Base-by-base conservation (phyloP, 2,888 invertebrate species). In the Amiota minor region DNA sequence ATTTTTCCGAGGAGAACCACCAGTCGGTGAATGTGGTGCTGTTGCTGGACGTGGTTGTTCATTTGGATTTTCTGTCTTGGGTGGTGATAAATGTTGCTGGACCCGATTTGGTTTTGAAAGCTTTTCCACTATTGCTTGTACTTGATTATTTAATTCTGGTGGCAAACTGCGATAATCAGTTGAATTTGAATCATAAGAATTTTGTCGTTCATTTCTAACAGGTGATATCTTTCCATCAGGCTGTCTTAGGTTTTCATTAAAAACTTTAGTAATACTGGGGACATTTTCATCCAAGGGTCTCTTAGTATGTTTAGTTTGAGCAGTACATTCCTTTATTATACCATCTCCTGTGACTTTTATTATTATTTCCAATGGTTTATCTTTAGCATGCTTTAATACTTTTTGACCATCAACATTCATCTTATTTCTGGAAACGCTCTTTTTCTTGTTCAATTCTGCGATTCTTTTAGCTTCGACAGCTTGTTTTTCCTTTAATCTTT, bases 151-250 rank as follows among this genome's bases (percentile, higher is more conserved):
- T 53, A 78, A 77, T 8, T 79, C 77, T 0, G 83, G 67, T 0
- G 89, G 88, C 50, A 86, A 77, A 70, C 87, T 89, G 16, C 81
- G 80, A 78, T 89, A 89, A 6, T 82, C 78, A 0, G 89, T 89
- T 2, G 88, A 88, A 71, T 80, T 85, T 1, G 88, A 87, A 69
- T 86, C 85, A 47, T 87, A 87, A 0, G 87, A 86, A 46, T 71
- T 77, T 59, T 84, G 86, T 0, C 78, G 76, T 35, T 76, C 75
- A 8, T 71, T 59, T 18, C 49, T 23, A 16, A 56, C 14, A 11
- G 65, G 9, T 70, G 70, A 0, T 59, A 67, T 9, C 73, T 1
- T 55, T 55, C 16, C 55, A 16, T 18, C 18, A 14, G 14, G 53
- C 6, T 16, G 14, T 16, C 3, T 53, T 53, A 3, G 53, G 6